phyloP scores from a whole-genome alignment of 1,140 invertebrate genomes.

The Berghia stephanieae region DNA sequence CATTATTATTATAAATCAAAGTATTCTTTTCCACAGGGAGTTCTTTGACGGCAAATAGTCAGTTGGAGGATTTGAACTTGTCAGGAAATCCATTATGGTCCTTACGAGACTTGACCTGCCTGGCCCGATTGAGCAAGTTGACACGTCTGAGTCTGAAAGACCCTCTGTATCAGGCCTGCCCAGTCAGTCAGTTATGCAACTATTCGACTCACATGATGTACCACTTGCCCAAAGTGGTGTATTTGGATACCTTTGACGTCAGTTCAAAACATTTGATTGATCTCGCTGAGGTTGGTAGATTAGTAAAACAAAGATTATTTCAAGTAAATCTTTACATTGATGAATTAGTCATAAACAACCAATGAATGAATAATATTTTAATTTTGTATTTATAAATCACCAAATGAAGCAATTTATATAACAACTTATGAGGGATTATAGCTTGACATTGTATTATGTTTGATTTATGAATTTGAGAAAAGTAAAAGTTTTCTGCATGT shows the following conservation, averaged over 20 bases:
- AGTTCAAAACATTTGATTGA: slow-evolving; percentile 55
- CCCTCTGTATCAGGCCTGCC: slow-evolving; percentile 55
- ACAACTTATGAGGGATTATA: too few relatives aligned
- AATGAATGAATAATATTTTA: too few relatives aligned
- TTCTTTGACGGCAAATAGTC: slow-evolving; percentile 51
- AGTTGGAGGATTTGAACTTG: slow-evolving; percentile 61
- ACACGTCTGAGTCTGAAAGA: slow-evolving; percentile 60
- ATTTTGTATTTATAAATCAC: too few relatives aligned
- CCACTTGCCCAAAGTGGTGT: slow-evolving; percentile 60
- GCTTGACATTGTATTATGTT: too few relatives aligned
- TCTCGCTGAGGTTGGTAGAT: slow-evolving; percentile 60
- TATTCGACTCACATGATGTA: slow-evolving; percentile 64
- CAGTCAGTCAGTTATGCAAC: slow-evolving; percentile 63
- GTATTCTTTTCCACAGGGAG: slow-evolving; percentile 50
- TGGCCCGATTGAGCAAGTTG: slow-evolving; percentile 56
- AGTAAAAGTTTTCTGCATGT: too few relatives aligned
- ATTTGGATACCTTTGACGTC: slow-evolving; percentile 61
- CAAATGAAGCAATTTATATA: too few relatives aligned
- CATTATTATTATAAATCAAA: neutral
- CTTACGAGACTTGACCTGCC: slow-evolving; percentile 62
- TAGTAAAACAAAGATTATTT: too few relatives aligned
- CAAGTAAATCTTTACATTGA: too few relatives aligned
- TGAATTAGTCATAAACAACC: too few relatives aligned
- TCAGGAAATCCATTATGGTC: slow-evolving; percentile 63
- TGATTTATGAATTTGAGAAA: too few relatives aligned